Percentiles rank a stretch among this genome's conserved stretches.
These are phyloP conservation scores for Furcula furcula DNA, from an alignment of 2,888 invertebrate genomes.

Conservation along the genomic window DNA sequence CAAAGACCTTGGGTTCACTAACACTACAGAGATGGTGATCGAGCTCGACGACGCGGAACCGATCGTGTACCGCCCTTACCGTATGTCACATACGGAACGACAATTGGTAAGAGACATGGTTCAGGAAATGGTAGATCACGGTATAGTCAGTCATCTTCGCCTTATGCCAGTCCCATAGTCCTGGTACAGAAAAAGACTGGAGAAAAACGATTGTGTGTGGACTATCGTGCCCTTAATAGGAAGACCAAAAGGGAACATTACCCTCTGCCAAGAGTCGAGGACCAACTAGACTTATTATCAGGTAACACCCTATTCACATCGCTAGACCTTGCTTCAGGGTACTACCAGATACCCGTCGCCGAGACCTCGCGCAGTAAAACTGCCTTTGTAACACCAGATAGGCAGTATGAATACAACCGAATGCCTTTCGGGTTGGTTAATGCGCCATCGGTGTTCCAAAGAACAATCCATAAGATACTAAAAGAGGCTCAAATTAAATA, in stretches of 20 bases:
- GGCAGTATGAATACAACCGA: background rate
- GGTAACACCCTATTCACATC: background rate
- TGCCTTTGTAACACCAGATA: too few species aligned
- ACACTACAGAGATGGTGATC: background rate
- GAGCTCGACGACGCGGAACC: background rate
- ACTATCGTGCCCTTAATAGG: background rate
- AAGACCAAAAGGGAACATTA: background rate
- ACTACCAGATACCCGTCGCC: background rate
- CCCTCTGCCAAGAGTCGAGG: background rate
- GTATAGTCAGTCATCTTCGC: background rate
- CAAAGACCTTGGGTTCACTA: background rate
- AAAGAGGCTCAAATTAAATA: background rate
- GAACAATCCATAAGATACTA: background rate
- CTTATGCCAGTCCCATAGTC: background rate
- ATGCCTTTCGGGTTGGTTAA: background rate
- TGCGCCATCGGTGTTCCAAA: background rate
- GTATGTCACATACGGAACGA: background rate
- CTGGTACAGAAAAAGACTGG: background rate
- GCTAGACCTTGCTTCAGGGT: too few species aligned
- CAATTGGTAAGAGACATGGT: background rate
- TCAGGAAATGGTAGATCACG: background rate
- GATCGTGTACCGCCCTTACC: background rate
- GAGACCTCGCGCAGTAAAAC: background rate
- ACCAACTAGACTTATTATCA: background rate
- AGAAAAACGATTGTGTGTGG: too few species aligned